Evolutionary conservation across 2,797 vertebrate genomes (phyloP).

Genomic region (Naso thynnoides): DNA sequence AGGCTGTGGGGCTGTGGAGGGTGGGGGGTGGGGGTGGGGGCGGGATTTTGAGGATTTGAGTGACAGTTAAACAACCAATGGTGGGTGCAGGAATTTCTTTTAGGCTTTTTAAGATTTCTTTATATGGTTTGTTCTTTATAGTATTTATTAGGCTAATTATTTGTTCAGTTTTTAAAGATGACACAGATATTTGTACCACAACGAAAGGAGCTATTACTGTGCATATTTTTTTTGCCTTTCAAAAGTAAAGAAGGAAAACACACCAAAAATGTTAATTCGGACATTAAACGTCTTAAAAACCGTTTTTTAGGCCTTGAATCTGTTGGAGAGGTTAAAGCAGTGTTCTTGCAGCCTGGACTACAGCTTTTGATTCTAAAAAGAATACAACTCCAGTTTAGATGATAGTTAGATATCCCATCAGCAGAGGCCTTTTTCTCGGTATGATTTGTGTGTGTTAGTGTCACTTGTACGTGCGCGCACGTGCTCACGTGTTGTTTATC

Average conservation of each 20-base stretch:
- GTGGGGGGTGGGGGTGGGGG: conserved; percentile 43
- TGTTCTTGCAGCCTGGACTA: too few species aligned
- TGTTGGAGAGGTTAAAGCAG: neutral
- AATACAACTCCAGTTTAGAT: conserved; percentile 10
- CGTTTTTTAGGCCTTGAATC: too few species aligned
- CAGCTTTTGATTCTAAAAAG: neutral
- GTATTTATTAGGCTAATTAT: neutral
- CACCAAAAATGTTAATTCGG: too few species aligned
- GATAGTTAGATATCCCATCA: neutral
- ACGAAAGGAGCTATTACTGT: neutral
- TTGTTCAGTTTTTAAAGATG: too few species aligned
- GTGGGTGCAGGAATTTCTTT: conserved; percentile 34
- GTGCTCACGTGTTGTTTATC: conserved; percentile 39
- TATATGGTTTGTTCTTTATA: accelerated
- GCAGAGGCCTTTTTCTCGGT: neutral
- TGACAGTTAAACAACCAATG: conserved; percentile 76
- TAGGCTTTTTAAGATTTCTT: neutral
- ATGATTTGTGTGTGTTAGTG: neutral
- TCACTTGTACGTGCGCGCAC: neutral
- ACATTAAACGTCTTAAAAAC: neutral
- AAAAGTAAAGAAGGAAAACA: conserved; percentile 8
- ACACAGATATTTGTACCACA: neutral
- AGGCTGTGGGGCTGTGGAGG: conserved; percentile 49
- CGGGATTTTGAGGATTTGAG: conserved; percentile 65
- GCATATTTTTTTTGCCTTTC: neutral